Evolutionary conservation across 2,797 vertebrate species (phyloP).

Genomic region (Esox lucius): DNA sequence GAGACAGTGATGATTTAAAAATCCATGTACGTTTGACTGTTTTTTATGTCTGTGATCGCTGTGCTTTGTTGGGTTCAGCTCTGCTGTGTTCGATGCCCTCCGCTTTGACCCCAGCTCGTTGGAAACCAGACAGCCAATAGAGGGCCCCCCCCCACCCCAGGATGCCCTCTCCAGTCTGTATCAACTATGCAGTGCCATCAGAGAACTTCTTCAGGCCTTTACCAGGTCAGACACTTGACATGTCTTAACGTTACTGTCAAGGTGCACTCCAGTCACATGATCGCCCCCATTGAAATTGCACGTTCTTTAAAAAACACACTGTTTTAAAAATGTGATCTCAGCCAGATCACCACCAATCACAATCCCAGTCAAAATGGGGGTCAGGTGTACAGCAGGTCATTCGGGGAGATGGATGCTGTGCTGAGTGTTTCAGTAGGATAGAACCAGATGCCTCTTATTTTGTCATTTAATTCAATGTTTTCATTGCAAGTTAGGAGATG

Average conservation of each 20-base stretch:
- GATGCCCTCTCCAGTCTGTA: neutral
- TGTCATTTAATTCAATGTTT: too few relatives aligned
- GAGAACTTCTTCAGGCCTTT: neutral
- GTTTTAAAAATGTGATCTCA: too few relatives aligned
- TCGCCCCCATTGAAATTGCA: neutral
- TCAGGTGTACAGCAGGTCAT: too few relatives aligned
- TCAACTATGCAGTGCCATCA: neutral
- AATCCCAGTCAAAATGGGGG: too few relatives aligned
- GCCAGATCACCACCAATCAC: too few relatives aligned
- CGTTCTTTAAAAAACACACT: neutral
- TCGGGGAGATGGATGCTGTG: too few relatives aligned
- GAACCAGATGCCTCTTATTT: too few relatives aligned
- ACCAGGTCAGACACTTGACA: neutral
- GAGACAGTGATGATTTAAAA: too few relatives aligned
- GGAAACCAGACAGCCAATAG: neutral
- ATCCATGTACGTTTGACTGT: neutral
- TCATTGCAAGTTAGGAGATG: too few relatives aligned
- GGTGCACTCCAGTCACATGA: too few relatives aligned
- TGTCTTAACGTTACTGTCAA: too few relatives aligned
- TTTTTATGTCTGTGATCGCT: neutral
- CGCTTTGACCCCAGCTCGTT: neutral
- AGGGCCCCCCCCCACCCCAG: neutral
- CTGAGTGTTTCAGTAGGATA: too few relatives aligned
- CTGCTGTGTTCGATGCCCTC: neutral
- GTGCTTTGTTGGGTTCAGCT: constrained; percentile 3